Percentiles rank a stretch among this genome's conserved stretches.
These are phyloP conservation scores for Psittacus erithacus DNA, from an alignment of 2,113 vertebrate species.

Conservation along the genomic window DNA sequence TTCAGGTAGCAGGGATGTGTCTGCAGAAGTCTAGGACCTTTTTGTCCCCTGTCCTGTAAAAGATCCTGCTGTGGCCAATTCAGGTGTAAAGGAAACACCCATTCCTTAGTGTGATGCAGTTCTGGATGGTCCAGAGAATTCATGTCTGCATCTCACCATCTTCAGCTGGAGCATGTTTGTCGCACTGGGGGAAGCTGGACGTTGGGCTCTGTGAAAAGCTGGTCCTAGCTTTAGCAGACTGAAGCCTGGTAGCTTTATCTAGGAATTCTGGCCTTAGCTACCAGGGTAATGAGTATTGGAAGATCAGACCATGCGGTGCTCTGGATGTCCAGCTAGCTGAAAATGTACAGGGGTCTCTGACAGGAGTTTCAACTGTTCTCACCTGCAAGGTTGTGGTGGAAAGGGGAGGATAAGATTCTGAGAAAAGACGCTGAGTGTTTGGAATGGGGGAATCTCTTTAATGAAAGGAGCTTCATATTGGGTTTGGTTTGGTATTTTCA, in stretches of 20 bases:
- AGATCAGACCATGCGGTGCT: neutral
- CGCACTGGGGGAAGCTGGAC: neutral
- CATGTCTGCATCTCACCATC: no score
- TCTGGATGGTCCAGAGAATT: neutral
- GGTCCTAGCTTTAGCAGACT: neutral
- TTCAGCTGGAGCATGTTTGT: accelerated
- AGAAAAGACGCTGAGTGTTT: neutral
- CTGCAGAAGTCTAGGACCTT: neutral
- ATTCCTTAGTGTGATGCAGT: neutral
- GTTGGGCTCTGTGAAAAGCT: neutral
- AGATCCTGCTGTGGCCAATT: neutral
- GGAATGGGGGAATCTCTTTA: neutral
- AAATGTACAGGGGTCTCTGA: neutral
- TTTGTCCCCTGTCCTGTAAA: neutral
- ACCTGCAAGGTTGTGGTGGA: neutral
- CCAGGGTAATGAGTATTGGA: neutral
- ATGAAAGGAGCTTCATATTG: neutral
- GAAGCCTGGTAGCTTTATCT: neutral
- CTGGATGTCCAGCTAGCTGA: neutral
- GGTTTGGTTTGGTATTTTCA: neutral
- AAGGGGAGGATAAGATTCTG: neutral
- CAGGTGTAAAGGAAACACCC: neutral
- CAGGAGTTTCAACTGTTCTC: neutral
- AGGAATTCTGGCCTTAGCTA: neutral
- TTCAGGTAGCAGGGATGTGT: neutral